phyloP scores from a whole-genome alignment of 2,113 vertebrate genomes.

The Acanthochromis polyacanthus region DNA sequence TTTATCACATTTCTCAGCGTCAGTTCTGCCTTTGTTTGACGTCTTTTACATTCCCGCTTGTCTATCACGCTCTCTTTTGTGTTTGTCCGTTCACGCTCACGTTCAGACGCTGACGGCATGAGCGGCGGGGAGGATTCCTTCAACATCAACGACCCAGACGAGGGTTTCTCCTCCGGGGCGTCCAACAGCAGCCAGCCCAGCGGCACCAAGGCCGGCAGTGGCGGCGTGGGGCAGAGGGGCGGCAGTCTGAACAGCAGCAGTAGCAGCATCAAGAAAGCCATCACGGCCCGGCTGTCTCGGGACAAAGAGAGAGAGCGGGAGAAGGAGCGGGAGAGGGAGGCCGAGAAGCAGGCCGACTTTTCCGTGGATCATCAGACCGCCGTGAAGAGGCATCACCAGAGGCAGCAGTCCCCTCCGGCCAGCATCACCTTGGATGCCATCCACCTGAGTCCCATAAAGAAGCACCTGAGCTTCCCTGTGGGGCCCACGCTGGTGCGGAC shows the following conservation, averaged over 20 bases:
- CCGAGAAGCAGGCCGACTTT: slow-evolving; percentile 69
- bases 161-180: slow-evolving; percentile 97
- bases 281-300: slow-evolving; percentile 87
- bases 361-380: slow-evolving; percentile 73
- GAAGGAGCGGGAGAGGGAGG: slow-evolving; percentile 48
- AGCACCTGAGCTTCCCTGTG: slow-evolving; percentile 92
- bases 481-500: slow-evolving; percentile 91
- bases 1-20: not conserved
- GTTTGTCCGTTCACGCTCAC: slow-evolving; percentile 13
- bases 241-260: slow-evolving; percentile 87
- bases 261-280: slow-evolving; percentile 91
- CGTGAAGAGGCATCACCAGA: slow-evolving; percentile 83
- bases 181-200: slow-evolving; percentile 96
- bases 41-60: slow-evolving; percentile 14
- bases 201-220: slow-evolving; percentile 85
- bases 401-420: slow-evolving; percentile 77
- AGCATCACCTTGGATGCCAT: slow-evolving; percentile 85
- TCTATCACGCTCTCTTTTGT: slow-evolving; percentile 39
- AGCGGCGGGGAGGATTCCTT: slow-evolving; percentile 93
- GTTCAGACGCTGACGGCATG: slow-evolving; percentile 89
- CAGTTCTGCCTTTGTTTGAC: not conserved
- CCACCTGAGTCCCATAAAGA: slow-evolving; percentile 93
- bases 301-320: slow-evolving; percentile 82
- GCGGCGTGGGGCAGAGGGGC: slow-evolving; percentile 68
- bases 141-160: slow-evolving; percentile 95